These are phyloP conservation scores for Anguilla megastoma DNA, from an alignment of 2,797 vertebrate species.

Conservation along the genomic window DNA sequence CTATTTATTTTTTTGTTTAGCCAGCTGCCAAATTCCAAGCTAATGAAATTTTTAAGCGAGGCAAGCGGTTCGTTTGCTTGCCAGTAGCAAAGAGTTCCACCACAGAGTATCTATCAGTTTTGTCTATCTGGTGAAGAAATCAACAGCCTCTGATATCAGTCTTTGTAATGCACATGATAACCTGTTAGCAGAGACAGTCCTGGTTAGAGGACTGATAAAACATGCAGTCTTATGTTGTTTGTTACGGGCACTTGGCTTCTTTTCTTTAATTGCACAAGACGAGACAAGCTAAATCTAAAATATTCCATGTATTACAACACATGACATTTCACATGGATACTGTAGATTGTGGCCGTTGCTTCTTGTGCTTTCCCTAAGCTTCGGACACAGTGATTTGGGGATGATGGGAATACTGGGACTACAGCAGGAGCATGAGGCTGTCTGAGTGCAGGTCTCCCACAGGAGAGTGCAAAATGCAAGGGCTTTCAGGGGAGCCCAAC, in stretches of 20 bases:
- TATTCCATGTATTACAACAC: neutral
- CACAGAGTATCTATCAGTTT: too few species aligned
- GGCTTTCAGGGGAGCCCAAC: constrained; percentile 24
- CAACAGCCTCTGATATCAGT: too few species aligned
- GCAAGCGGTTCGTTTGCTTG: too few species aligned
- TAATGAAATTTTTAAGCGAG: too few species aligned
- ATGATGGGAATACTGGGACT: neutral
- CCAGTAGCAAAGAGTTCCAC: too few species aligned
- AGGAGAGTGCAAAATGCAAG: neutral
- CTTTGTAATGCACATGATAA: too few species aligned
- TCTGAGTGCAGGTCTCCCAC: neutral
- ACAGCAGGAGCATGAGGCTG: neutral
- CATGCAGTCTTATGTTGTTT: neutral
- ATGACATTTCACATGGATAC: neutral
- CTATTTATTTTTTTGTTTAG: too few species aligned
- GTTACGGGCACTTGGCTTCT: neutral
- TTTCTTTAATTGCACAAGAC: neutral
- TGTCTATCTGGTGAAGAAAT: too few species aligned
- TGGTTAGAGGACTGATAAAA: neutral
- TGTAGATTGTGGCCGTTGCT: neutral
- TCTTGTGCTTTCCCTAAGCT: neutral
- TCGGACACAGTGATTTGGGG: neutral
- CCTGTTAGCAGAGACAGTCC: too few species aligned
- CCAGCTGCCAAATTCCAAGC: too few species aligned
- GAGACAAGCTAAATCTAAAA: neutral